Evolutionary conservation across 2,113 vertebrate species (phyloP).

Genomic region (Ageneiosus marmoratus): DNA sequence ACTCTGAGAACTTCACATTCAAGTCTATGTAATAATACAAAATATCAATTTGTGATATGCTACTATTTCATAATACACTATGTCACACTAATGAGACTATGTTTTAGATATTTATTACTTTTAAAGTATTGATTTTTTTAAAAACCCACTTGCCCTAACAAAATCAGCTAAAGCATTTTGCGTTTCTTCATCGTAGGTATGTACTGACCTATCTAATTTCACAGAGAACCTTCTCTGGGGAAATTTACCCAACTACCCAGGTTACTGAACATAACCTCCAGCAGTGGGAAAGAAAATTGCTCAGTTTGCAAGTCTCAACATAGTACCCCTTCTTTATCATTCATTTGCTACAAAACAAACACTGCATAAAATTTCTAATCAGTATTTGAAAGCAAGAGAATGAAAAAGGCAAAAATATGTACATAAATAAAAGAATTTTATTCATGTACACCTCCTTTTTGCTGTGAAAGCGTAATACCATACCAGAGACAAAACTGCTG

Average conservation of each 20-base stretch:
- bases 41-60: slow-evolving; percentile 17
- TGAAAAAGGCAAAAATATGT: slow-evolving; percentile 22
- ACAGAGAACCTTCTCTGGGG: slow-evolving; percentile 39
- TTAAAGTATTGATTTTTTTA: slow-evolving; percentile 11
- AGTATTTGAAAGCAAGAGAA: slow-evolving; percentile 26
- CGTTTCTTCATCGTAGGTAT: slow-evolving; percentile 8
- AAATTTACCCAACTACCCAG: slow-evolving; percentile 40
- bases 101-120: slow-evolving; percentile 6
- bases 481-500: slow-evolving; percentile 38
- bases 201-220: slow-evolving; percentile 9
- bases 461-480: neutral
- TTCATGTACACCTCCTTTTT: neutral
- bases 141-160: slow-evolving; percentile 9
- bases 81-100: slow-evolving; percentile 16
- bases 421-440: slow-evolving; percentile 29
- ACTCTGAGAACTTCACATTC: slow-evolving; percentile 8
- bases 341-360: slow-evolving; percentile 24
- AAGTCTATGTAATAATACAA: slow-evolving; percentile 34
- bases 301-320: neutral
- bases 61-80: slow-evolving; percentile 13
- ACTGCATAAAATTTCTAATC: slow-evolving; percentile 18
- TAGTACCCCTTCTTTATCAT: slow-evolving; percentile 15
- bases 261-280: slow-evolving; percentile 38
- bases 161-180: slow-evolving; percentile 9
- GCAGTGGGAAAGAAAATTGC: slow-evolving; percentile 27